Base-by-base conservation (phyloP, 1,140 invertebrate genomes). In the Batillaria attramentaria region DNA sequence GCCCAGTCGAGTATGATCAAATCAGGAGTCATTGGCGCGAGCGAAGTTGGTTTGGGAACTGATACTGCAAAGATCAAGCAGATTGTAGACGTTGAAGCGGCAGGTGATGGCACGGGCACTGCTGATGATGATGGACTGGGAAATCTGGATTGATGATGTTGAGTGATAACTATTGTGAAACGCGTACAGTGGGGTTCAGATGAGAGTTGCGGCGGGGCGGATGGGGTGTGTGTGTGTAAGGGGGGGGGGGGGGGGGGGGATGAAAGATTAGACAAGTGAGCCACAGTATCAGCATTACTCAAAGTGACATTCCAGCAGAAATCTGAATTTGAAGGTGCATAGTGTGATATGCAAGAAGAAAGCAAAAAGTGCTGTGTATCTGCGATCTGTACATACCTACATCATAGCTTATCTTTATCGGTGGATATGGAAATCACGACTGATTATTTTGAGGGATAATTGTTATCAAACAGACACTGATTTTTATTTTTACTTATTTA, bases 111-210 rank as follows among this genome's bases (percentile, higher is more conserved):
- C 68, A 24, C 78, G 50, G 18, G 70, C 46, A 18, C 76, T 43
- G 24, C 68, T 79, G 33, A 79, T 75, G 77, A 84, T 80, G 79
- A 83, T 82, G 72, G 65, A n/a, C 39, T 80, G 43, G 79, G 75
- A 28, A 74, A 73, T 65, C 75, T 80, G 33, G 79, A 80, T 50
- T 80, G 43, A 72, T 4, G 42, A 20, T 60, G 42, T 13, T 28
- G 5, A 42, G 39, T 16, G 39, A 8, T 24, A 28, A 5, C 50
- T 20, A 20, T 18, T n/a, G 18, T 54, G 18, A 1, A 18, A 54
- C 50, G n/a, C n/a, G n/a, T 2, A 2, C 50, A 20, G 18, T 54
- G n/a, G 18, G n/a, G 2, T 54, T 2, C 18, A 20, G 50, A 54
- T 54, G 18, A n/a, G 39, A n/a, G 69, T 16, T 4, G 39, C 18